These are phyloP conservation scores for Puma concolor DNA, from an alignment of 2,113 vertebrate species.

Conservation along the genomic window DNA sequence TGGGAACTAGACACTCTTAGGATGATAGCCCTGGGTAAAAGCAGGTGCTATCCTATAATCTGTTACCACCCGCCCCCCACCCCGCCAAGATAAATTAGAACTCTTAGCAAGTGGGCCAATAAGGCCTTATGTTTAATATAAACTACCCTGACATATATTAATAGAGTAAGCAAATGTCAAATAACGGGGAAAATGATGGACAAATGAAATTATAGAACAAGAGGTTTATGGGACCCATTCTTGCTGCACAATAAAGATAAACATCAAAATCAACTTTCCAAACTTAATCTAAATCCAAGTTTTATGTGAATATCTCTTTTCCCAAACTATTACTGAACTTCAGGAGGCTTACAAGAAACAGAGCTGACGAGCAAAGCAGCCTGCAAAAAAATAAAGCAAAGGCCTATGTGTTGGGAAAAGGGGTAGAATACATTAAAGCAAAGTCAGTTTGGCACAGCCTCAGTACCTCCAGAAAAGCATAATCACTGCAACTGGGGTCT, in stretches of 20 bases:
- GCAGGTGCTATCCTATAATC: background rate
- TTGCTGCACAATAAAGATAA: constrained; percentile 39
- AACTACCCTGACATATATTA: background rate
- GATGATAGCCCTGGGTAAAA: background rate
- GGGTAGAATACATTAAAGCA: constrained; percentile 55
- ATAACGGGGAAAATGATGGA: background rate
- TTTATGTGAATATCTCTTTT: background rate
- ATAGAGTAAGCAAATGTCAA: constrained; percentile 47
- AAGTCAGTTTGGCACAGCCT: constrained; percentile 61
- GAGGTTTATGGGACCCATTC: background rate
- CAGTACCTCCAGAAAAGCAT: background rate
- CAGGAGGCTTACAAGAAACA: constrained; percentile 66
- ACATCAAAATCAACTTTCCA: constrained; percentile 46
- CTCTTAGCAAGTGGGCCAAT: background rate
- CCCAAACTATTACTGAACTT: background rate
- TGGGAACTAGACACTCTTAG: background rate
- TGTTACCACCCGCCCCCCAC: background rate
- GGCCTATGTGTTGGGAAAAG: constrained; percentile 66
- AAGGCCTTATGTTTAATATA: constrained; percentile 16
- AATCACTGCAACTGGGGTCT: constrained; percentile 16
- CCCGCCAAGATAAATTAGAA: background rate
- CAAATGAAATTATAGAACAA: constrained; percentile 31
- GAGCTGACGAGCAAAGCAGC: constrained; percentile 58
- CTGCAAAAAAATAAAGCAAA: constrained; percentile 79
- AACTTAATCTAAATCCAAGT: background rate